Evolutionary conservation across 1,140 invertebrate species (phyloP).

Genomic region (Lepidotrigona ventralis): DNA sequence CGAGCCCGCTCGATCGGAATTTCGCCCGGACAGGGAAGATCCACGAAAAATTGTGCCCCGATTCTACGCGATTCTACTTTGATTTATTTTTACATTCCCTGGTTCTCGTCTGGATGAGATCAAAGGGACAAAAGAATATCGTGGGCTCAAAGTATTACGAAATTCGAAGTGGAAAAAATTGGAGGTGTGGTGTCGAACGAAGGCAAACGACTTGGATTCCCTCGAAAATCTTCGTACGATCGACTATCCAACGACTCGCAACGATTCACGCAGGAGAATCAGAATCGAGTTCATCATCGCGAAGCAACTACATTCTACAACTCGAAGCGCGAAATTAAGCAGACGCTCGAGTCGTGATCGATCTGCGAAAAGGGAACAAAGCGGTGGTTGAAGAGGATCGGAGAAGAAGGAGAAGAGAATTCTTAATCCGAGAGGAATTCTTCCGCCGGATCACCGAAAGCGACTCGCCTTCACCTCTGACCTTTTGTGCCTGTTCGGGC

Average conservation of each 20-base stretch:
- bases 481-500: slow-evolving; percentile 22
- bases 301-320: not conserved
- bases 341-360: not conserved
- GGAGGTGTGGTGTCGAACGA: not conserved
- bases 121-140: not conserved
- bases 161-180: not conserved
- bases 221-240: too few species aligned
- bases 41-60: not conserved
- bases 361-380: not conserved
- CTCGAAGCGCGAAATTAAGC: not conserved
- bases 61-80: not conserved
- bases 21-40: not conserved
- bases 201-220: not conserved
- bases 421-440: slow-evolving; percentile 36
- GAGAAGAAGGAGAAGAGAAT: not conserved
- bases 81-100: slow-evolving; percentile 11
- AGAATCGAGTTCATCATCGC: too few species aligned
- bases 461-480: slow-evolving; percentile 46
- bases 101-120: not conserved
- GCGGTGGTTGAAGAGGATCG: not conserved
- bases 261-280: too few species aligned
- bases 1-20: not conserved
- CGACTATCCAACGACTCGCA: too few species aligned
- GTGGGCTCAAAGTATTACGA: not conserved
- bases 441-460: slow-evolving; percentile 33